These are phyloP conservation scores for Chelonus insularis DNA, from an alignment of 1,140 invertebrate genomes.

Conservation along the genomic window DNA sequence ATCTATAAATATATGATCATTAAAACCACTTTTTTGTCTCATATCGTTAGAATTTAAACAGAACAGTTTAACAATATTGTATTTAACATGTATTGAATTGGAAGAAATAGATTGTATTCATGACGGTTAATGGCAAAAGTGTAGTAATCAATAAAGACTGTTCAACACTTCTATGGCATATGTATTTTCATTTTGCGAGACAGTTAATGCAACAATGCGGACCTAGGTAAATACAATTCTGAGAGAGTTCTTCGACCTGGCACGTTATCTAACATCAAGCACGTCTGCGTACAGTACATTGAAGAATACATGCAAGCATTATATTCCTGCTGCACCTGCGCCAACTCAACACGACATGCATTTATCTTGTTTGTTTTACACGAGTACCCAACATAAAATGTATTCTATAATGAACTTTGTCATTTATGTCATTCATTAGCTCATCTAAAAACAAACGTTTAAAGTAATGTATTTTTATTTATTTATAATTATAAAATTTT, in stretches of 20 bases:
- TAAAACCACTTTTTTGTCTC: no score
- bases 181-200: conserved; percentile 6
- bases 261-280: conserved; percentile 14
- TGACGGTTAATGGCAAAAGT: conserved; percentile 1
- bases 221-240: conserved; percentile 22
- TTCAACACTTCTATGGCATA: not conserved
- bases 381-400: no score
- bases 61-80: no score
- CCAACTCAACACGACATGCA: not conserved
- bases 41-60: no score
- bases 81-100: not conserved
- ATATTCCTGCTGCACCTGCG: conserved; percentile 2
- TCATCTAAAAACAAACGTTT: no score
- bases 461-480: no score
- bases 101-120: not conserved
- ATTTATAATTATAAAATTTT: no score
- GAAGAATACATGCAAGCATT: conserved; percentile 1
- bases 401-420: no score
- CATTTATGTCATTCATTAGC: no score
- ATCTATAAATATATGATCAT: no score
- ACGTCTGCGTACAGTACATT: not conserved
- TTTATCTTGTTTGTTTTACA: no score
- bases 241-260: conserved; percentile 18
- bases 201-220: conserved; percentile 10
- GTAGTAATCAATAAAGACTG: conserved; percentile 19